Conservation (phyloP, 2,888 invertebrate genomes). For the Leptinotarsa rubiginosa region DNA sequence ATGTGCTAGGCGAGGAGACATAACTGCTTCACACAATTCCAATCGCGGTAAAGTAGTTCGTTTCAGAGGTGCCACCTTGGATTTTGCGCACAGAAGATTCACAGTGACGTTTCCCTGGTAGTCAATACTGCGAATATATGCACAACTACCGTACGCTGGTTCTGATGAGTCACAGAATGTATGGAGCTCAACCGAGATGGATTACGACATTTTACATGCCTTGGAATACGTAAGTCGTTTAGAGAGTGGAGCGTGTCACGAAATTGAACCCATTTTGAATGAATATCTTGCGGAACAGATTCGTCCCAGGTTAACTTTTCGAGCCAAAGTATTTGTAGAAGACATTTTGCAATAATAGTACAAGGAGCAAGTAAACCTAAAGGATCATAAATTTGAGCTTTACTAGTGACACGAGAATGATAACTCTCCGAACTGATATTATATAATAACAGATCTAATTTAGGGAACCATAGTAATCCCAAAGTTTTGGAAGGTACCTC, state of each 20-base stretch:
- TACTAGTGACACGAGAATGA: background rate
- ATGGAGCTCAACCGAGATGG: background rate
- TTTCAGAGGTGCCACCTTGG: background rate
- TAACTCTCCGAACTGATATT: background rate
- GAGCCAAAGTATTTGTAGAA: slow-evolving; percentile 25
- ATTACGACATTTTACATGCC: background rate
- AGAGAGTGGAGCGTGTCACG: background rate
- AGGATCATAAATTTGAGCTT: slow-evolving; percentile 26
- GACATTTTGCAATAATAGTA: slow-evolving; percentile 27
- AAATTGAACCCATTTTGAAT: background rate
- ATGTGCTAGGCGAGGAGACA: background rate
- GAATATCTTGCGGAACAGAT: slow-evolving; percentile 1
- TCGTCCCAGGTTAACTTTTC: slow-evolving; percentile 24
- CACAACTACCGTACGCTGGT: background rate
- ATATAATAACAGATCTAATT: slow-evolving; percentile 24
- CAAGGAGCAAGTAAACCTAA: slow-evolving; percentile 31
- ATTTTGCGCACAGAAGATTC: background rate
- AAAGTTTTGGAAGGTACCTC: slow-evolving; percentile 18
- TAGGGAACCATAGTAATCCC: slow-evolving; percentile 30
- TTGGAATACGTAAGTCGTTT: background rate
- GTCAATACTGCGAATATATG: background rate
- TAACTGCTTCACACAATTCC: background rate
- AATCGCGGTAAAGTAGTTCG: background rate
- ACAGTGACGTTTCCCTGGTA: background rate
- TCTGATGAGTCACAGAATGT: background rate